Percentiles rank a stretch among this genome's conserved stretches.
phyloP scores from a whole-genome alignment of 2,888 invertebrate genomes.

The Chalcosyrphus nemorum region DNA sequence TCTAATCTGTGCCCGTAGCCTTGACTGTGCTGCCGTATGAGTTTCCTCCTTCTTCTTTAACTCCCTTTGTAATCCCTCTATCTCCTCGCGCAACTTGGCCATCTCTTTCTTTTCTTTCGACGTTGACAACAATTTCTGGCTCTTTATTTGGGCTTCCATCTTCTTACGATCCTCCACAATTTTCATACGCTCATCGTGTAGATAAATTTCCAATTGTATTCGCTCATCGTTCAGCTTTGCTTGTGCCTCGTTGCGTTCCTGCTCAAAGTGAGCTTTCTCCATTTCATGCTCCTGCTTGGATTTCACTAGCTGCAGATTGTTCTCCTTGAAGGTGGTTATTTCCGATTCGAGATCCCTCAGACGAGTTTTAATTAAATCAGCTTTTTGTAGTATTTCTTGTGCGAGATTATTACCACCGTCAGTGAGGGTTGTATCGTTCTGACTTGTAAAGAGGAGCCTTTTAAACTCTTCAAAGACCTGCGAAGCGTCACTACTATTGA shows the following conservation, averaged over 20 bases:
- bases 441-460: slow-evolving; percentile 35
- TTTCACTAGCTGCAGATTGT: slow-evolving; percentile 83
- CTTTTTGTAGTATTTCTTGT: slow-evolving; percentile 43
- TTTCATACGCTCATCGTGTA: slow-evolving; percentile 88
- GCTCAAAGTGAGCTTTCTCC: slow-evolving; percentile 85
- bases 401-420: not conserved
- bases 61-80: slow-evolving; percentile 86
- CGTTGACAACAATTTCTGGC: slow-evolving; percentile 85
- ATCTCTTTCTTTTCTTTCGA: slow-evolving; percentile 89
- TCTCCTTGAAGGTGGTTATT: slow-evolving; percentile 83
- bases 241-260: slow-evolving; percentile 84
- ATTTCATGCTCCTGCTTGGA: slow-evolving; percentile 85
- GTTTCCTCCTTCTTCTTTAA: slow-evolving; percentile 88
- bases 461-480: slow-evolving; percentile 58
- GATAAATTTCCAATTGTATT: slow-evolving; percentile 85
- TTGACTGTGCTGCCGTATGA: slow-evolving; percentile 87
- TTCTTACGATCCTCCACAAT: slow-evolving; percentile 86
- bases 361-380: slow-evolving; percentile 82
- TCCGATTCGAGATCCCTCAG: slow-evolving; percentile 87
- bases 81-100: slow-evolving; percentile 85
- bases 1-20: slow-evolving; percentile 89
- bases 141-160: slow-evolving; percentile 87
- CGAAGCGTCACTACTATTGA: slow-evolving; percentile 31
- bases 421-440: slow-evolving; percentile 7
- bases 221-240: slow-evolving; percentile 86